Conservation (phyloP, 1,140 invertebrate genomes). For the Drosophila baimaii region DNA sequence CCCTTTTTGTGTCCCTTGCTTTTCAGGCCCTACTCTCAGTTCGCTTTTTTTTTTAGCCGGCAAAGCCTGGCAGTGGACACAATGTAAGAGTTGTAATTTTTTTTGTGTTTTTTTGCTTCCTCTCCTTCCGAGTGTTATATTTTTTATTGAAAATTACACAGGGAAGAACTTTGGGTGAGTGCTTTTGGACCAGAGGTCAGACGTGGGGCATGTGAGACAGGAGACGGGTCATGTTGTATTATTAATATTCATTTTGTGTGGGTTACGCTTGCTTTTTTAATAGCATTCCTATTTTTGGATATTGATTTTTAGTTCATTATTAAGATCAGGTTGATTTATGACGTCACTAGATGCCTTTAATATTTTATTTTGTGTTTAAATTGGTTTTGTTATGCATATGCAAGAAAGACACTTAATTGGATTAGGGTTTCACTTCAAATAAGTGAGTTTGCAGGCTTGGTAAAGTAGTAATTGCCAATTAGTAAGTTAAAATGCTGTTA, state of each 20-base stretch:
- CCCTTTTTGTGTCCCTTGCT: conserved; percentile 32
- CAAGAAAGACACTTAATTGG: not conserved
- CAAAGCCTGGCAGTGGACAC: conserved; percentile 28
- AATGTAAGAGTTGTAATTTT: conserved; percentile 46
- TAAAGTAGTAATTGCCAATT: not conserved
- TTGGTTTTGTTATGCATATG: not conserved
- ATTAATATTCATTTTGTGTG: conserved; percentile 30
- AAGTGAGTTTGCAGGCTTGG: not conserved
- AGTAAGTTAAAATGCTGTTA: not conserved
- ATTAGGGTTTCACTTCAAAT: not conserved
- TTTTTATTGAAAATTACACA: conserved; percentile 50
- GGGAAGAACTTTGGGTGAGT: conserved; percentile 31
- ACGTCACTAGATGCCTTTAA: too few species aligned
- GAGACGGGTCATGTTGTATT: conserved; percentile 11
- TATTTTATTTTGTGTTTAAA: not conserved
- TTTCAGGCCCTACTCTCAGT: conserved; percentile 4
- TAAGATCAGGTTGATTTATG: not conserved
- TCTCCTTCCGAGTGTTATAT: conserved; percentile 34
- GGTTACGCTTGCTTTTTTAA: conserved; percentile 9
- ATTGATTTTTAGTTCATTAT: conserved; percentile 2
- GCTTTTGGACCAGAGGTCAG: conserved; percentile 4
- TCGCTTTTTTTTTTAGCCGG: conserved; percentile 29
- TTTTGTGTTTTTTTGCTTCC: conserved; percentile 22
- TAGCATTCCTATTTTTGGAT: conserved; percentile 13
- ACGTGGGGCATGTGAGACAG: conserved; percentile 4